Evolutionary conservation across 2,888 invertebrate species (phyloP).

Genomic region (Platypus cylindrus): DNA sequence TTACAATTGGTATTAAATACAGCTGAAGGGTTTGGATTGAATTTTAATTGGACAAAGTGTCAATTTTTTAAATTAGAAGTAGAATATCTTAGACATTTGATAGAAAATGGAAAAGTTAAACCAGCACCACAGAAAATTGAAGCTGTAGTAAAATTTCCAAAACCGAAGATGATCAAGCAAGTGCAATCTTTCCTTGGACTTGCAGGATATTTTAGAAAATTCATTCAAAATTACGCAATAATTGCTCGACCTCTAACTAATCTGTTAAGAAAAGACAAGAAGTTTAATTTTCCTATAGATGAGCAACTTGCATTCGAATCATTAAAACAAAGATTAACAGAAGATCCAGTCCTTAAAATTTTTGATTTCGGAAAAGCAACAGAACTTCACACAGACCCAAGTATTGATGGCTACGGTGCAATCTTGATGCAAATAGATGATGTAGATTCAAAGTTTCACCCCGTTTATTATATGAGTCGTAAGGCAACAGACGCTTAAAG

Average conservation of each 20-base stretch:
- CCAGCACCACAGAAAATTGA: slow-evolving; percentile 21
- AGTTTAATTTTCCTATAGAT: slow-evolving; percentile 15
- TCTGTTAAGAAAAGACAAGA: slow-evolving; percentile 13
- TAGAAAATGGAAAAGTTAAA: slow-evolving; percentile 19
- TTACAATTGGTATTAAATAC: slow-evolving; percentile 6
- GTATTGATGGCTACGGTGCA: slow-evolving; percentile 15
- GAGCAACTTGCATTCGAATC: slow-evolving; percentile 16
- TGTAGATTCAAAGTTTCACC: neutral
- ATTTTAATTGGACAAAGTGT: slow-evolving; percentile 9
- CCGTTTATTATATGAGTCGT: slow-evolving; percentile 17
- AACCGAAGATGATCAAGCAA: slow-evolving; percentile 19
- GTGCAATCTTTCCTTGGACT: slow-evolving; percentile 21
- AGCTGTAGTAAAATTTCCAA: slow-evolving; percentile 21
- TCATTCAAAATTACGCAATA: slow-evolving; percentile 18
- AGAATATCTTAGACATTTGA: slow-evolving; percentile 25
- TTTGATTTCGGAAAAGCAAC: slow-evolving; percentile 7
- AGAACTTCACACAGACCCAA: slow-evolving; percentile 16
- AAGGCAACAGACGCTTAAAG: slow-evolving; percentile 21
- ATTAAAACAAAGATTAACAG: slow-evolving; percentile 13
- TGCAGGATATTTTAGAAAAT: slow-evolving; percentile 21
- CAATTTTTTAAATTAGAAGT: slow-evolving; percentile 20
- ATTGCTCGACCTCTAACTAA: slow-evolving; percentile 15
- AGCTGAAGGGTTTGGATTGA: slow-evolving; percentile 5
- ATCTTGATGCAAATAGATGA: slow-evolving; percentile 17
- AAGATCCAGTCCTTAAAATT: slow-evolving; percentile 14